Evolutionary conservation across 2,888 invertebrate genomes (phyloP).

Genomic region (Candidula unifasciata): DNA sequence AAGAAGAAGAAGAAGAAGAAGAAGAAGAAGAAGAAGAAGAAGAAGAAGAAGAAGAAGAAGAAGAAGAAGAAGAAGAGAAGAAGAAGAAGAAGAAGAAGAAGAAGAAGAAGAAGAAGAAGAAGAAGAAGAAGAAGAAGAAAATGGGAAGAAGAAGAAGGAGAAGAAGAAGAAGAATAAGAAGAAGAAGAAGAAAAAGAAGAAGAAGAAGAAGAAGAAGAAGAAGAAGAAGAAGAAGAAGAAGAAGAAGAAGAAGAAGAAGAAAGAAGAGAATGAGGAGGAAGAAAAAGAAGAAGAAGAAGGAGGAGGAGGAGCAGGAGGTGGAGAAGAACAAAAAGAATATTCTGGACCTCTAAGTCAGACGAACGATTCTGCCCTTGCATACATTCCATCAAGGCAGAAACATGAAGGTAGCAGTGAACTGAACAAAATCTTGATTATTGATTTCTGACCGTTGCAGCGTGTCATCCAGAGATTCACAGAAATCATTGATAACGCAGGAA

Average conservation of each 20-base stretch:
- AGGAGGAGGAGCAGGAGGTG: too few relatives aligned
- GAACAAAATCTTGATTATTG: too few relatives aligned
- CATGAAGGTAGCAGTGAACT: too few relatives aligned
- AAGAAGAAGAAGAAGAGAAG: slow-evolving; percentile 14
- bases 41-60: slow-evolving; percentile 33
- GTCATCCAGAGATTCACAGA: too few relatives aligned
- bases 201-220: not conserved
- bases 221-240: too few relatives aligned
- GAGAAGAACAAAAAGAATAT: too few relatives aligned
- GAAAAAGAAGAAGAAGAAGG: too few relatives aligned
- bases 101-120: slow-evolving; percentile 12
- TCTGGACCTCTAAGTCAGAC: too few relatives aligned
- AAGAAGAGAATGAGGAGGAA: not conserved
- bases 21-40: slow-evolving; percentile 26
- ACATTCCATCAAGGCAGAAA: too few relatives aligned
- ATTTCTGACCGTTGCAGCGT: too few relatives aligned
- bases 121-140: slow-evolving; percentile 22
- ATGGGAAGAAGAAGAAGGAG: not conserved
- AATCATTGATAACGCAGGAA: too few relatives aligned
- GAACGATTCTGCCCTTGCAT: too few relatives aligned
- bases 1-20: slow-evolving; percentile 15
- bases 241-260: not conserved
- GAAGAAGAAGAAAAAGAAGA: slow-evolving; percentile 10
- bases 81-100: slow-evolving; percentile 24
- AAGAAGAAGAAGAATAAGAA: not conserved